phyloP scores from a whole-genome alignment of 2,797 vertebrate species.

The Gymnodraco acuticeps region DNA sequence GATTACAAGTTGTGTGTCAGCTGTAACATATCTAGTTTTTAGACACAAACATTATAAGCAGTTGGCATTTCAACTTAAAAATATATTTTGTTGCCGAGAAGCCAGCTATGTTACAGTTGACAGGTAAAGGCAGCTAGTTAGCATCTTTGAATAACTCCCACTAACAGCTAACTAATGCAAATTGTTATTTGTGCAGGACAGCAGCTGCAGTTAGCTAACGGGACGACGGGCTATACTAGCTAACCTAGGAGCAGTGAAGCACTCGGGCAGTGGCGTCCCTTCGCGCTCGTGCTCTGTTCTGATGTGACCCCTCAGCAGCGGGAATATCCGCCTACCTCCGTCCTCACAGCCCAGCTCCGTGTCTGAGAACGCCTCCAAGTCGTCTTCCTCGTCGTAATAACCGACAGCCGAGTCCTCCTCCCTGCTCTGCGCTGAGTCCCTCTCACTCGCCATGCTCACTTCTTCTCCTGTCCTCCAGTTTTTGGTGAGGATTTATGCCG shows the following conservation, averaged over 20 bases:
- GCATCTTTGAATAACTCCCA: neutral
- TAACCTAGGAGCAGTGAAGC: neutral
- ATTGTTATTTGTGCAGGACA: too few species aligned
- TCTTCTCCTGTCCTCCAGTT: neutral
- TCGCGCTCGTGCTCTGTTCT: neutral
- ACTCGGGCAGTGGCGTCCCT: too few species aligned
- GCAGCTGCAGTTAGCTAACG: neutral
- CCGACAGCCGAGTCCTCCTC: slow-evolving; percentile 77
- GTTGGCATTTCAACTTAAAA: neutral
- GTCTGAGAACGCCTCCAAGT: slow-evolving; percentile 85
- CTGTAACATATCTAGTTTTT: neutral
- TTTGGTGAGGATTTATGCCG: slow-evolving; percentile 26
- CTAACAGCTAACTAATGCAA: neutral
- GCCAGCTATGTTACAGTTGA: neutral
- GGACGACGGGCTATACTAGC: neutral
- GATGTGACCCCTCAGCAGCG: slow-evolving; percentile 27
- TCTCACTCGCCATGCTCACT: slow-evolving; percentile 54
- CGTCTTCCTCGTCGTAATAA: slow-evolving; percentile 77
- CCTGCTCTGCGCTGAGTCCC: slow-evolving; percentile 59
- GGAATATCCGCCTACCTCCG: slow-evolving; percentile 83
- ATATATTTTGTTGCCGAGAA: too few species aligned
- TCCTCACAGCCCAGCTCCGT: slow-evolving; percentile 86
- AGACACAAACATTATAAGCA: neutral
- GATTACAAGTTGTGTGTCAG: too few species aligned
- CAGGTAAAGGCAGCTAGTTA: neutral